These are phyloP conservation scores for Coregonus sp. DNA, from an alignment of 2,797 vertebrate species.

Conservation along the genomic window DNA sequence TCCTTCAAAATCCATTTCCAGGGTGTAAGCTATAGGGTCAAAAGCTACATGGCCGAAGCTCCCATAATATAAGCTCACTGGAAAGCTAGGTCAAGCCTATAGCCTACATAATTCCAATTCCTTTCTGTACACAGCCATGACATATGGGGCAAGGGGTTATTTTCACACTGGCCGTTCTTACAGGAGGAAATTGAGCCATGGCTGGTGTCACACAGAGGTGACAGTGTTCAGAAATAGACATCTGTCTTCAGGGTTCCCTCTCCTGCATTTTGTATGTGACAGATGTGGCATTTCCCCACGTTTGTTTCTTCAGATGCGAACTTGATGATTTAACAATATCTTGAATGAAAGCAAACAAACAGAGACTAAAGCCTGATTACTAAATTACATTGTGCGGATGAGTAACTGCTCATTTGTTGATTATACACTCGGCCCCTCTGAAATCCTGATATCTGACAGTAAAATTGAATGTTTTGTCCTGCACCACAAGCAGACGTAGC, in stretches of 20 bases:
- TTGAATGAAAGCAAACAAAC: neutral
- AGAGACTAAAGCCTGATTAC: neutral
- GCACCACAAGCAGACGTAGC: neutral
- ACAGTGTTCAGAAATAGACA: neutral
- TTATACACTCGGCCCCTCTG: neutral
- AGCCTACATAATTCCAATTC: neutral
- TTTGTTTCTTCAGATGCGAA: neutral
- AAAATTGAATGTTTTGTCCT: neutral
- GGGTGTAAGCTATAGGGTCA: too few relatives aligned
- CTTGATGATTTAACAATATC: neutral
- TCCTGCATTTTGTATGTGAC: neutral
- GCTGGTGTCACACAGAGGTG: neutral
- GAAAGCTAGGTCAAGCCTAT: neutral
- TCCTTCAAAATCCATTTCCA: too few relatives aligned
- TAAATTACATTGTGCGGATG: slow-evolving; percentile 1
- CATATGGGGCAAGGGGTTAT: neutral
- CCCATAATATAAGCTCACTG: too few relatives aligned
- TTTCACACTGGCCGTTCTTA: neutral
- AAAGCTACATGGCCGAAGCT: too few relatives aligned
- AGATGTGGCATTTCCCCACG: neutral
- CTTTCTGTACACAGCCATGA: neutral
- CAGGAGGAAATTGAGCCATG: neutral
- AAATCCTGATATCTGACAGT: neutral
- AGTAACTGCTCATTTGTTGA: neutral
- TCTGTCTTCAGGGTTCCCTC: neutral